A percentile compares a stretch with the other conserved stretches of the same genome.
Conservation (phyloP, 2,888 invertebrate species). For the Troides aeacus region DNA sequence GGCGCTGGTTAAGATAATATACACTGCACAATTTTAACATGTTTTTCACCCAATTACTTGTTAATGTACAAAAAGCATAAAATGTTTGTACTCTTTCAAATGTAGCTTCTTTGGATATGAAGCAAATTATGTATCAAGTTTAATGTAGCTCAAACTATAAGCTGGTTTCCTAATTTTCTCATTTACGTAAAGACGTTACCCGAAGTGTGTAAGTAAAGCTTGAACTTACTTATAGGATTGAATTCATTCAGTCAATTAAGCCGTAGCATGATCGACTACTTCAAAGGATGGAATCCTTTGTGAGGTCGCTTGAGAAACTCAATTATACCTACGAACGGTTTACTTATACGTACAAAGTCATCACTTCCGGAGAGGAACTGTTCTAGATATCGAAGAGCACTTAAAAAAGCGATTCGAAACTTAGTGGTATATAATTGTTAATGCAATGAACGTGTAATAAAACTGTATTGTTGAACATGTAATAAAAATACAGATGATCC, state of each 20-base stretch:
- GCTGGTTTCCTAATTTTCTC: background rate
- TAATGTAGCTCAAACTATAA: background rate
- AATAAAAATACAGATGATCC: no score
- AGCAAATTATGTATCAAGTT: background rate
- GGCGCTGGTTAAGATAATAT: no score
- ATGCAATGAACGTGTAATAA: no score
- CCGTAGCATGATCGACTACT: background rate
- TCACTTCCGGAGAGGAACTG: background rate
- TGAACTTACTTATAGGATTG: background rate
- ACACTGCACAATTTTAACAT: no score
- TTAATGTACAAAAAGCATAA: background rate
- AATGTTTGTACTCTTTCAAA: background rate
- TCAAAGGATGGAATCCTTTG: background rate
- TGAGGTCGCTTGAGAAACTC: background rate
- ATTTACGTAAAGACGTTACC: background rate
- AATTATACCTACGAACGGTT: background rate
- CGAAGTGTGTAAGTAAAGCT: background rate
- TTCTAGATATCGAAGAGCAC: background rate
- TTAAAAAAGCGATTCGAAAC: background rate
- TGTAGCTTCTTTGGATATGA: background rate
- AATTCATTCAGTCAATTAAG: constrained; percentile 1
- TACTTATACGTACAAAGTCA: background rate
- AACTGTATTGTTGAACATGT: no score
- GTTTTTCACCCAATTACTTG: no score
- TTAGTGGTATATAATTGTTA: no score